These are phyloP conservation scores for Aricia artaxerxes DNA, from an alignment of 2,888 invertebrate species.

Conservation along the genomic window DNA sequence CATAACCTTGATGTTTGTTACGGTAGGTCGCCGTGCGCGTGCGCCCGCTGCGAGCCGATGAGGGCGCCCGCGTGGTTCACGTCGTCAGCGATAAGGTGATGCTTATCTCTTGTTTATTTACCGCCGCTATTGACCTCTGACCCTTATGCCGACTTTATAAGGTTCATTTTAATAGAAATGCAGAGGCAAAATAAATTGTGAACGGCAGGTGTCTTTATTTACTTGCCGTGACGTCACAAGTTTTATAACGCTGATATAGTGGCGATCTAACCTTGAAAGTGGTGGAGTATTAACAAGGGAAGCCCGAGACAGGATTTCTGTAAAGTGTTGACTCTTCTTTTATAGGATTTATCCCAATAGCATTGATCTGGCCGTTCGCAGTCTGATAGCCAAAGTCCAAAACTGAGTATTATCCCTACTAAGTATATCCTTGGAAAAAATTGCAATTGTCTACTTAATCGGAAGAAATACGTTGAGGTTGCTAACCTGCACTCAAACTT, in stretches of 20 bases:
- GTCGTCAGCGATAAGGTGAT: conserved; percentile 87
- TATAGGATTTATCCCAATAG: too few relatives aligned
- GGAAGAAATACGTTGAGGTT: neutral
- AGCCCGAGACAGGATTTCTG: neutral
- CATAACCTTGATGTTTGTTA: neutral
- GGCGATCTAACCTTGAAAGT: neutral
- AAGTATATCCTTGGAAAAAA: too few relatives aligned
- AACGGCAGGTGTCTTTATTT: neutral
- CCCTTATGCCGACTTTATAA: neutral
- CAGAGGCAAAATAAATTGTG: neutral
- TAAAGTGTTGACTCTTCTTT: too few relatives aligned
- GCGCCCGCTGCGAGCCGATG: conserved; percentile 88
- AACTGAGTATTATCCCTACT: neutral
- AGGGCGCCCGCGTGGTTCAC: conserved; percentile 87
- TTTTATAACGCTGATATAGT: neutral
- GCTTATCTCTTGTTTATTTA: conserved; percentile 22
- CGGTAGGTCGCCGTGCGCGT: conserved; percentile 93
- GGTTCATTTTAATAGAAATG: neutral
- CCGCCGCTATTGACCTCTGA: neutral
- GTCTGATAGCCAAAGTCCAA: neutral
- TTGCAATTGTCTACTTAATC: neutral
- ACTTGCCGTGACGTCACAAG: neutral
- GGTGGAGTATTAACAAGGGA: neutral
- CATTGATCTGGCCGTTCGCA: too few relatives aligned
- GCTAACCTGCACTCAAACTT: neutral